Base-by-base conservation (phyloP, 1,140 invertebrate genomes). In the Microplitis mediator region DNA sequence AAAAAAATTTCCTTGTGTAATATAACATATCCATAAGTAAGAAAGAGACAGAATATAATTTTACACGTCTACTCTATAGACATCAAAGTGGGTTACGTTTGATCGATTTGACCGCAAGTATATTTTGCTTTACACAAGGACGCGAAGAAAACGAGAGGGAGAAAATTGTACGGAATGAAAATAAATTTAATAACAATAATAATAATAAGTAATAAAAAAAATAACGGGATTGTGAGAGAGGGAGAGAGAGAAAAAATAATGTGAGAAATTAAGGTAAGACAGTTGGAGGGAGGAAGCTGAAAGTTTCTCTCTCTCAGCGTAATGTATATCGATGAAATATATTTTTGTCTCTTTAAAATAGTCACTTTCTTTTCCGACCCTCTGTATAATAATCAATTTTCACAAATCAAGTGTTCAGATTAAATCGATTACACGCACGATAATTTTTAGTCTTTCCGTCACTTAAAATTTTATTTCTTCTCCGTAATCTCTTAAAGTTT, bases 51-150 rank as follows among this genome's bases (percentile, higher is more conserved):
- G 11, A 3, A 11, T 45, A 9, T 9, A 45, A 45, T 45, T 45
- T 45, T 54, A 23, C 31, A 60, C 14, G 58, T 16, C 39, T 13
- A 39, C 14, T 63, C 61, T 71, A 65, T 71, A 65, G 69, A 71
- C 52, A 52, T 65, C 32, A 31, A 71, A 71, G 69, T 71, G 69
- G 69, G 69, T 71, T 71, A 71, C 34, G 61, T 71, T 39, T 52
- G 35, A 71, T 71, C 69, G 69, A 71, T 71, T 52, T 64, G 31
- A 65, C 65, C 52, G 61, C 61, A 16, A 36, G 35, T 64, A 39
- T 61, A 39, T 39, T 58, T 16, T 54, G 13, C 32, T 36, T 34
- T 11, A 51, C 14, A 64, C 14, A 31, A 66, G 5, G 39, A 66
- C 3, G n/a, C 9, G 23, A 66, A 66, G 16, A 66, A 66, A 66